Evolutionary conservation across 2,797 vertebrate genomes (phyloP), one percentile per base, ranked within the genome.

Genomic region (Alcedo atthis): DNA sequence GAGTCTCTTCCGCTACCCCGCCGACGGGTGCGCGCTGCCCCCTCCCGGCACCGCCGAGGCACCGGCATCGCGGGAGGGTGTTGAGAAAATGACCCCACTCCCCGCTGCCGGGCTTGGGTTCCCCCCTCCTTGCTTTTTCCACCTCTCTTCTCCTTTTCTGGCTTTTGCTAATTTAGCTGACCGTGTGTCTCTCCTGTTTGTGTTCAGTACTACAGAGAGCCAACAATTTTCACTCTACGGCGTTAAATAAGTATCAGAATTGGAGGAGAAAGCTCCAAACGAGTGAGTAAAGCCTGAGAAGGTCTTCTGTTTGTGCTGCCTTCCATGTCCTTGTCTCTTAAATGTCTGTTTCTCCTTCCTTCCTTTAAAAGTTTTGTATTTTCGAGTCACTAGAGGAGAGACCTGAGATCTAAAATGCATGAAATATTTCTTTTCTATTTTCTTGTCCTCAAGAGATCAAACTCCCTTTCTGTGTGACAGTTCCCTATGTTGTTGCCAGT

Each of bases 181-280:
- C 30, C 9, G 3, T 2, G 8, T 25, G 46, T 49, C 57, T 63
- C 25, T 55, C 59, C 77, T 59, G 11, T 71, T 80, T 73, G 76
- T 54, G 32, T 63, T 25, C 82, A 98, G 98, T 94, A 2, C 90
- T 98, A 5, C 97, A 96, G 45, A 86, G 92, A 68, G 95, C 97
- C 82, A 91, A 87, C 19, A 98, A 94, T 76, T 91, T 97, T 40
- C 97, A 96, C 61, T 61, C 89, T 75, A 67, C 94, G 3, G 67
- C 96, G 0, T 62, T 95, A 28, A 97, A 89, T 84, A 97, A 96
- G 70, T 96, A 87, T 40, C 97, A 97, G 59, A 97, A 71, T 58
- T 97, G 97, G 97, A 98, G 97, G 57, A 97, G 93, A 92, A 97
- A 95, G 94, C 95, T 98, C 75, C 97, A 97, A 62, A 94, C 77